Base-by-base conservation (phyloP, 2,888 invertebrate genomes). In the Nemotelus nigrinus region DNA sequence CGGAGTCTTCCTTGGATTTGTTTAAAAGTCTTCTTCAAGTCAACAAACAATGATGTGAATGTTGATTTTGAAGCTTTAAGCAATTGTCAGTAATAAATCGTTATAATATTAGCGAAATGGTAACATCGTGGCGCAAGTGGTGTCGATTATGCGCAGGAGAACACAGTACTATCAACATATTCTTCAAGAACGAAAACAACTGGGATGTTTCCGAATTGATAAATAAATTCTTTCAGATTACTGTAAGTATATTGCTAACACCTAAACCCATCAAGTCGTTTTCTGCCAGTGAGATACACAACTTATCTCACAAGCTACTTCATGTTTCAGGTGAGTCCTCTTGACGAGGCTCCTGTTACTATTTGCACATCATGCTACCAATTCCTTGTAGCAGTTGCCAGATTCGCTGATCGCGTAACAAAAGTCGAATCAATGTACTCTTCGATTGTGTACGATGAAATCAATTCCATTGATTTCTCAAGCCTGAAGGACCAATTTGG, bases 91-190 rank as follows among this genome's bases (percentile, higher is more conserved):
- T 50, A 50, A 50, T 7, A 25, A 25, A 0, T 25, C 25, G 25
- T 1, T 25, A 1, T 25, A 25, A 25, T 25, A 25, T 25, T 25
- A 25, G 5, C 3, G 47, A 2, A 67, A 80, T 80, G 78, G 48
- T 79, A 58, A 77, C 65, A n/a, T 55, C 77, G 4, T 80, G 80
- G 80, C 76, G 77, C 48, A 47, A 76, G 45, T 81, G 81, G 81
- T 81, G 81, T 63, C 79, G 81, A 44, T 60, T 81, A 25, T 81
- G 81, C 65, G 80, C 78, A 8, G 76, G 76, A 58, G 71, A 77
- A n/a, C 70, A 64, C 47, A 64, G 57, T 10, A 75, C 77, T 44
- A 64, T 78, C 68, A 72, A 80, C 47, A 55, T 79, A 45, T 79
- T 77, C 77, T 58, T 77, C 6, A 79, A 80, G 48, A 71, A 75